These are phyloP conservation scores for Apodemia duryi DNA, from an alignment of 2,888 invertebrate genomes.

Conservation along the genomic window DNA sequence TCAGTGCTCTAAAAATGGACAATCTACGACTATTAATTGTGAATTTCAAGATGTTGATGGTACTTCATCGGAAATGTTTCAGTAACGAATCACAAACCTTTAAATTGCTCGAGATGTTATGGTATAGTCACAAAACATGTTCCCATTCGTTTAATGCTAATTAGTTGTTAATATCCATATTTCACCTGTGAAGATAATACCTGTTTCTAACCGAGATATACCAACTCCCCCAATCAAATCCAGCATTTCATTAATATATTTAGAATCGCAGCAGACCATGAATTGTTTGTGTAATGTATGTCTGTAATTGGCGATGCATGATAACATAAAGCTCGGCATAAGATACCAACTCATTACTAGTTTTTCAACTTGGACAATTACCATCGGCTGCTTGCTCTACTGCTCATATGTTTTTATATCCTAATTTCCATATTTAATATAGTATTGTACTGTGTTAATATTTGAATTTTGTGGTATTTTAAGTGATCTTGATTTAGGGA, in stretches of 20 bases:
- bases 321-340: background rate
- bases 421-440: constrained; percentile 1
- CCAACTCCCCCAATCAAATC: background rate
- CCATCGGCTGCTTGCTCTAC: constrained; percentile 1
- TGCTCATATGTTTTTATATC: constrained; percentile 7
- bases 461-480: too few relatives aligned
- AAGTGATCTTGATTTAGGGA: too few relatives aligned
- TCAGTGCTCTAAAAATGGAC: too few relatives aligned
- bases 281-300: constrained; percentile 15
- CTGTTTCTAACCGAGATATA: background rate
- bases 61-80: too few relatives aligned
- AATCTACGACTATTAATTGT: too few relatives aligned
- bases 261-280: constrained; percentile 19
- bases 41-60: too few relatives aligned
- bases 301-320: constrained; percentile 14
- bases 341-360: background rate
- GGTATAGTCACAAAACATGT: background rate
- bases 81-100: too few relatives aligned
- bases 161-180: constrained; percentile 13
- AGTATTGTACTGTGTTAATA: too few relatives aligned
- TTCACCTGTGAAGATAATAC: constrained; percentile 25
- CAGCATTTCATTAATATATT: background rate
- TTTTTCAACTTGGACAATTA: background rate
- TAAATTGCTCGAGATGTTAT: too few relatives aligned
- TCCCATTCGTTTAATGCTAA: background rate